Evolutionary conservation across 2,797 vertebrate species (phyloP).

Genomic region (Brachymystax lenok): DNA sequence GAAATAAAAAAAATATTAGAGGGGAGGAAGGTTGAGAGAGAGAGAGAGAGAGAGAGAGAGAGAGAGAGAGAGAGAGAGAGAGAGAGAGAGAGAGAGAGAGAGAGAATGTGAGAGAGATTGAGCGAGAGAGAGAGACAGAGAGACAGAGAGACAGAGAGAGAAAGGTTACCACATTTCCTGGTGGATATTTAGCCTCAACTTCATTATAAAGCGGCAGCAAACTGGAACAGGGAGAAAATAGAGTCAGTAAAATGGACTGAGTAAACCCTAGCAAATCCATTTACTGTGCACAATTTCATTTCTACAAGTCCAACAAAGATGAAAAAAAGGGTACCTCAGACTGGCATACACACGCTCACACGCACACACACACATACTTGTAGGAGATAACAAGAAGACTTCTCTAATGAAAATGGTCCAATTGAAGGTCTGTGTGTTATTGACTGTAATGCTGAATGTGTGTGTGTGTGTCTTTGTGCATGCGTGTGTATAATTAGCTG

Average conservation of each 20-base stretch:
- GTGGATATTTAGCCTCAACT: conserved; percentile 45
- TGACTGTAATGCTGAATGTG: conserved; percentile 47
- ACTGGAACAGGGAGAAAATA: conserved; percentile 49
- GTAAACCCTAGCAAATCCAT: conserved; percentile 54
- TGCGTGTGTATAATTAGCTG: conserved; percentile 59
- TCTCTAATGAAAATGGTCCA: conserved; percentile 63
- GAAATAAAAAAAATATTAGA: background rate
- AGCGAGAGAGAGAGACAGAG: conserved; percentile 1
- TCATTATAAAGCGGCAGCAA: conserved; percentile 55
- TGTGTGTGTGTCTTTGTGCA: conserved; percentile 33
- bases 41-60: background rate
- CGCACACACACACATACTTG: conserved; percentile 11
- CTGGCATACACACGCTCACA: background rate
- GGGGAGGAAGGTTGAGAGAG: background rate
- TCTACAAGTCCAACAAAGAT: conserved; percentile 52
- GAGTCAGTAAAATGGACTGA: conserved; percentile 45
- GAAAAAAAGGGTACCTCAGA: conserved; percentile 20
- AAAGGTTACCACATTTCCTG: conserved; percentile 39
- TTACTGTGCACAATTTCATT: conserved; percentile 53
- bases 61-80: conserved; percentile 1
- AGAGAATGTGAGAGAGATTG: background rate
- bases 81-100: background rate
- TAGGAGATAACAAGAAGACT: conserved; percentile 35
- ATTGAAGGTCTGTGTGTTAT: conserved; percentile 58
- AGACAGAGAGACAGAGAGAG: background rate